Evolutionary conservation across 2,888 invertebrate genomes (phyloP).

Genomic region (Thysanoteuthis rhombus): DNA sequence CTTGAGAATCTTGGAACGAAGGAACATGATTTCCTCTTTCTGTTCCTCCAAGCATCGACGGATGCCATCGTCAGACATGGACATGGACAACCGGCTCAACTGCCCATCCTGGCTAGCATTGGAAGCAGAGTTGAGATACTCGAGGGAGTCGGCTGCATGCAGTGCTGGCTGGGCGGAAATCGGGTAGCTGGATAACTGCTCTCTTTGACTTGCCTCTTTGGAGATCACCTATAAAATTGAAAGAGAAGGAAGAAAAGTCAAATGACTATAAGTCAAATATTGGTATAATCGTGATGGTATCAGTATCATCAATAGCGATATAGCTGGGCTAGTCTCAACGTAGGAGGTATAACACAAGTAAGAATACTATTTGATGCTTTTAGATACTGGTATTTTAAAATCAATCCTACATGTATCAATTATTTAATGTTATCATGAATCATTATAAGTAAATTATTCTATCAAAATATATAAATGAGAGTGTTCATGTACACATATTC

Average conservation of each 20-base stretch:
- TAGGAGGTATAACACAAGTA: neutral
- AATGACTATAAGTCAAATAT: too few species aligned
- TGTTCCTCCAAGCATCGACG: slow-evolving; percentile 46
- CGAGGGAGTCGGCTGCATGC: neutral
- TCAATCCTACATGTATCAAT: too few species aligned
- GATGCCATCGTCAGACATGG: neutral
- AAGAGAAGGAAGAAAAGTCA: neutral
- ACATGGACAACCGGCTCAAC: neutral
- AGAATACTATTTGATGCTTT: neutral
- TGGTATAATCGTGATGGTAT: too few species aligned
- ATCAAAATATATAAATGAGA: too few species aligned
- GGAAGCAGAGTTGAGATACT: neutral
- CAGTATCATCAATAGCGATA: too few species aligned
- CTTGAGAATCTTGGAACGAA: slow-evolving; percentile 50
- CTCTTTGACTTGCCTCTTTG: neutral
- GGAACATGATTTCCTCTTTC: slow-evolving; percentile 49
- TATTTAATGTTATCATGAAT: too few species aligned
- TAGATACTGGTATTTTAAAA: too few species aligned
- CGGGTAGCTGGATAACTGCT: neutral
- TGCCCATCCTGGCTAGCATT: neutral
- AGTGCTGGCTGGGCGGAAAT: neutral
- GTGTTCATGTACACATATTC: too few species aligned
- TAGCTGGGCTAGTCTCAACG: neutral
- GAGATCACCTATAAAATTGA: neutral
- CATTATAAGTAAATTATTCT: too few species aligned